phyloP scores from a whole-genome alignment of 35 echinoderm and acorn worm genomes.

The Amphiura filiformis region DNA sequence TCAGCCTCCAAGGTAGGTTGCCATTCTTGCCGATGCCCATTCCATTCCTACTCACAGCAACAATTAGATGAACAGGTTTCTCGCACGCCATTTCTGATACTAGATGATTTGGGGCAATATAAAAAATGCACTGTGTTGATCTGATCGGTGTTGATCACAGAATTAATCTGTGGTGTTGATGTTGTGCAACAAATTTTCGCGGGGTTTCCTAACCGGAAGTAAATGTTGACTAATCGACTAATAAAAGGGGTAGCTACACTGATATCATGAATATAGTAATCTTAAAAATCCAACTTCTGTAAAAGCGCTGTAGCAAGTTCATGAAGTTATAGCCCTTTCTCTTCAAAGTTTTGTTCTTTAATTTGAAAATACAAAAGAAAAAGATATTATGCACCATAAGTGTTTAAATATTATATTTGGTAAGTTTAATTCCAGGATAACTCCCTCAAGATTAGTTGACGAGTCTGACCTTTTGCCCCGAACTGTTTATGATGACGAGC shows the following conservation, averaged over 20 bases:
- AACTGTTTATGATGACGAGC: too few species aligned
- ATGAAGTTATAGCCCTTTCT: too few species aligned
- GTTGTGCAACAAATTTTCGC: background rate
- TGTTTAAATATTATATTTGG: too few species aligned
- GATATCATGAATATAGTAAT: too few species aligned
- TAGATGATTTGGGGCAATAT: background rate
- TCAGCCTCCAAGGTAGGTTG: slow-evolving; percentile 28
- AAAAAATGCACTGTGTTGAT: background rate
- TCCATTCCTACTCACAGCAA: background rate
- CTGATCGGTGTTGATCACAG: background rate
- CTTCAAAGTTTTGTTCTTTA: too few species aligned
- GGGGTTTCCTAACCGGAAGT: background rate
- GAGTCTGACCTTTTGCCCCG: too few species aligned
- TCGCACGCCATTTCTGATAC: background rate
- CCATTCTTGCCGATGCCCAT: slow-evolving; percentile 47
- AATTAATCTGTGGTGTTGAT: background rate
- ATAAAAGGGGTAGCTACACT: background rate
- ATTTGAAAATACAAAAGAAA: too few species aligned
- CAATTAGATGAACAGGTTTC: background rate
- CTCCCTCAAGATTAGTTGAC: too few species aligned
- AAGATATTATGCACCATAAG: too few species aligned
- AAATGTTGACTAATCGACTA: background rate
- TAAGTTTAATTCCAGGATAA: too few species aligned
- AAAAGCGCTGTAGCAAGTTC: too few species aligned
- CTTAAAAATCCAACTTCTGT: too few species aligned